phyloP scores from a whole-genome alignment of 2,888 invertebrate species.

The Cantharis rustica region DNA sequence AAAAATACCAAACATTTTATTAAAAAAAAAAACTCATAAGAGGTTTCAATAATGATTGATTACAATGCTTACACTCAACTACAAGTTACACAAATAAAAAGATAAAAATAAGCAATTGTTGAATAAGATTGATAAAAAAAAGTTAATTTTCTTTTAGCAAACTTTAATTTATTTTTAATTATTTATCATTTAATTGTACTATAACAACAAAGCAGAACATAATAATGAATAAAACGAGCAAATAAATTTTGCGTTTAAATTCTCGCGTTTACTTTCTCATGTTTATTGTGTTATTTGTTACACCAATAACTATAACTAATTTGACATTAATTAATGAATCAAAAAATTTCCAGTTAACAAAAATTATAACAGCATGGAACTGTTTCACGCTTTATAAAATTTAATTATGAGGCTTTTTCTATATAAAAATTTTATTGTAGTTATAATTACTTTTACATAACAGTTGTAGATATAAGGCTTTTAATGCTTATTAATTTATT shows the following conservation, averaged over 20 bases:
- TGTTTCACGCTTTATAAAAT: conserved; percentile 1
- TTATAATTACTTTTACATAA: neutral
- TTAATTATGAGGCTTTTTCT: neutral
- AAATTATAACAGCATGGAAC: neutral
- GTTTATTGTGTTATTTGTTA: neutral
- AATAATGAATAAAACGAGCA: neutral
- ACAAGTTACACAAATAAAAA: neutral
- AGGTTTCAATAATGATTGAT: neutral
- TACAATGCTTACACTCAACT: neutral
- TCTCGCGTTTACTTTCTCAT: neutral
- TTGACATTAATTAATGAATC: conserved; percentile 2
- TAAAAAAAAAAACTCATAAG: neutral
- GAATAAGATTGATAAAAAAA: neutral
- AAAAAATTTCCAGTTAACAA: conserved; percentile 1
- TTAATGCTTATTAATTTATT: neutral
- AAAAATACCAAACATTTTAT: neutral
- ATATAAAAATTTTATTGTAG: neutral
- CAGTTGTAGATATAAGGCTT: neutral
- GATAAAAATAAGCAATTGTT: neutral
- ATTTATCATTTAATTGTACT: neutral
- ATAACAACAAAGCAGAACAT: neutral
- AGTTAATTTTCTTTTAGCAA: neutral
- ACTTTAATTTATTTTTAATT: neutral
- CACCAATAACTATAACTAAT: conserved; percentile 3
- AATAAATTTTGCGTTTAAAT: neutral